Evolutionary conservation across 2,888 invertebrate species (phyloP).

Genomic region (Himalopsyche kuldschensis): DNA sequence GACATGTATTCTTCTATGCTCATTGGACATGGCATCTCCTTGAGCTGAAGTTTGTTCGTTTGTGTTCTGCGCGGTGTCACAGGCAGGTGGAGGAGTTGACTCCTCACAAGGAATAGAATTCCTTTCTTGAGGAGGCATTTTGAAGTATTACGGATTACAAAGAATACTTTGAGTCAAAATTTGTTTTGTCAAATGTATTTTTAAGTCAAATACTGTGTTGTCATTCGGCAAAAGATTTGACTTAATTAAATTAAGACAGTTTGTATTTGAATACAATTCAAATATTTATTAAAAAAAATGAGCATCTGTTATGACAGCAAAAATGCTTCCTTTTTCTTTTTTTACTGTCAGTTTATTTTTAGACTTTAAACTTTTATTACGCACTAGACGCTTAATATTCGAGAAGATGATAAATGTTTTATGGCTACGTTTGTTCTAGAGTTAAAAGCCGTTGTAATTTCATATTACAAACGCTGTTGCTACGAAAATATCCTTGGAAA

Average conservation of each 20-base stretch:
- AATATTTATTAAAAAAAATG: too few relatives aligned
- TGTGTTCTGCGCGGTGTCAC: background rate
- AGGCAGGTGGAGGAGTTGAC: background rate
- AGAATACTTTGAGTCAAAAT: background rate
- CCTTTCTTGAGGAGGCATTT: conserved; percentile 60
- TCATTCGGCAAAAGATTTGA: background rate
- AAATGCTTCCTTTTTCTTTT: background rate
- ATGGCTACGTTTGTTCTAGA: background rate
- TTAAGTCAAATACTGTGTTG: background rate
- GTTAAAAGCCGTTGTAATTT: background rate
- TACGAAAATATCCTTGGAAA: background rate
- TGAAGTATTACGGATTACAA: background rate
- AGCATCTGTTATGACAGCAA: background rate
- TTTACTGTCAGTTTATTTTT: background rate
- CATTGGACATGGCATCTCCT: background rate
- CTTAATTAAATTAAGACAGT: background rate
- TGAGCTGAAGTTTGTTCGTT: background rate
- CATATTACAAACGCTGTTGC: background rate
- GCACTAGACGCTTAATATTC: background rate
- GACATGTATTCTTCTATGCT: background rate
- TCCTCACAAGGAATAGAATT: conserved; percentile 49
- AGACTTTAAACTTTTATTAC: background rate
- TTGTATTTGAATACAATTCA: background rate
- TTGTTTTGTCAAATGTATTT: background rate
- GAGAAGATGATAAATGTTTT: background rate